Conservation (phyloP, 2,888 invertebrate species). For the Lobophora halterata region DNA sequence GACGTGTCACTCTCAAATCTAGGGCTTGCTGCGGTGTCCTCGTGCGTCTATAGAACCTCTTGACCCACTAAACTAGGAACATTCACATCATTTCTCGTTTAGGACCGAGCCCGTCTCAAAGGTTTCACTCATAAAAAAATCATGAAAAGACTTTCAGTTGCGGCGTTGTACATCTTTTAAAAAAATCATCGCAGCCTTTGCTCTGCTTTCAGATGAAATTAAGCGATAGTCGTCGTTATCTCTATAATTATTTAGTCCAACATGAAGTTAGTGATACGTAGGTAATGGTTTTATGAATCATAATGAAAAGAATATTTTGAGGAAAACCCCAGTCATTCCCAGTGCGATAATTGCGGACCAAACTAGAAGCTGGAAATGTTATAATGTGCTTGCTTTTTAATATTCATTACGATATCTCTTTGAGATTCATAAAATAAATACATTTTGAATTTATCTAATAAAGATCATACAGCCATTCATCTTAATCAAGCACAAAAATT, state of each 20-base stretch:
- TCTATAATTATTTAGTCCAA: constrained; percentile 29
- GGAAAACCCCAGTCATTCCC: constrained; percentile 48
- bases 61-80: constrained; percentile 63
- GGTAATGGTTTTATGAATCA: constrained; percentile 35
- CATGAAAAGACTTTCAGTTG: constrained; percentile 51
- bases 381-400: constrained; percentile 38
- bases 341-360: constrained; percentile 51
- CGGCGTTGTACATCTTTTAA: constrained; percentile 45
- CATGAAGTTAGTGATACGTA: constrained; percentile 24
- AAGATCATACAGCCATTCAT: too few relatives aligned
- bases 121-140: constrained; percentile 58
- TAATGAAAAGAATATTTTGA: constrained; percentile 48
- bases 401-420: constrained; percentile 18
- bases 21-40: constrained; percentile 43
- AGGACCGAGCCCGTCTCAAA: constrained; percentile 54
- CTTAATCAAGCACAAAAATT: too few relatives aligned
- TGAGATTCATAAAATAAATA: too few relatives aligned
- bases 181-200: constrained; percentile 49
- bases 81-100: constrained; percentile 62
- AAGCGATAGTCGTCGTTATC: constrained; percentile 38
- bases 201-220: constrained; percentile 37
- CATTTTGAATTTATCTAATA: neutral
- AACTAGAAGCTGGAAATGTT: constrained; percentile 40
- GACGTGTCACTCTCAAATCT: constrained; percentile 43
- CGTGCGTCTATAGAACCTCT: constrained; percentile 62